Percentiles rank a stretch among this genome's conserved stretches.
Evolutionary conservation across 2,888 invertebrate species (phyloP).

Genomic region (Xylophagus ater): DNA sequence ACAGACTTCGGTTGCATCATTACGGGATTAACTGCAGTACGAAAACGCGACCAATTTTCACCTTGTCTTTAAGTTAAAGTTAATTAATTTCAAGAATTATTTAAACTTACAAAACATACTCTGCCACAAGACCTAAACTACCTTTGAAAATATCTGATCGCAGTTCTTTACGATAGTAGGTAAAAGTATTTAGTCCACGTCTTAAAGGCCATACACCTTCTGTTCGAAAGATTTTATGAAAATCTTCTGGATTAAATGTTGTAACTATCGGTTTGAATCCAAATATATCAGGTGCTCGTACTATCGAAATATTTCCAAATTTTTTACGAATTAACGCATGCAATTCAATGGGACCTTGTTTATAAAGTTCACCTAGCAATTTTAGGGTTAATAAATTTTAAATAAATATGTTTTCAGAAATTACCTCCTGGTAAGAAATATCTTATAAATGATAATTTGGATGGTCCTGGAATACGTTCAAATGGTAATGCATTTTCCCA

Average conservation of each 20-base stretch:
- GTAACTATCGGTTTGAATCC: conserved; percentile 34
- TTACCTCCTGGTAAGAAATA: conserved; percentile 30
- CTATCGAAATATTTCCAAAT: conserved; percentile 38
- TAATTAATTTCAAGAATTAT: not conserved
- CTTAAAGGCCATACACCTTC: conserved; percentile 43
- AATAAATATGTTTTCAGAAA: too few relatives aligned
- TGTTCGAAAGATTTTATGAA: conserved; percentile 37
- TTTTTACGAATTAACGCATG: too few relatives aligned
- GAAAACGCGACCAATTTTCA: conserved; percentile 52
- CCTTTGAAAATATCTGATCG: conserved; percentile 36
- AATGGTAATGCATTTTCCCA: conserved; percentile 28
- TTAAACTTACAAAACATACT: conserved; percentile 21
- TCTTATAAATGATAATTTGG: conserved; percentile 19
- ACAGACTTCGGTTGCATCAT: conserved; percentile 30
- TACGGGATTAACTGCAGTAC: conserved; percentile 43
- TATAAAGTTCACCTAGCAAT: too few relatives aligned
- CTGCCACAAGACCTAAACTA: conserved; percentile 29
- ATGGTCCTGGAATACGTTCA: conserved; percentile 27
- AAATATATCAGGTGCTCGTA: conserved; percentile 38
- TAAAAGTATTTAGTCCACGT: conserved; percentile 36
- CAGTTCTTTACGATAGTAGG: conserved; percentile 34
- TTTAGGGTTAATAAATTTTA: too few relatives aligned
- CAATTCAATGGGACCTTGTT: too few relatives aligned
- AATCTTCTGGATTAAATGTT: conserved; percentile 43
- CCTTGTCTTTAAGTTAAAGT: conserved; percentile 44